Percentiles rank a stretch among this genome's conserved stretches.
Conservation (phyloP, 2,797 vertebrate species). For the Gastrophryne carolinensis region DNA sequence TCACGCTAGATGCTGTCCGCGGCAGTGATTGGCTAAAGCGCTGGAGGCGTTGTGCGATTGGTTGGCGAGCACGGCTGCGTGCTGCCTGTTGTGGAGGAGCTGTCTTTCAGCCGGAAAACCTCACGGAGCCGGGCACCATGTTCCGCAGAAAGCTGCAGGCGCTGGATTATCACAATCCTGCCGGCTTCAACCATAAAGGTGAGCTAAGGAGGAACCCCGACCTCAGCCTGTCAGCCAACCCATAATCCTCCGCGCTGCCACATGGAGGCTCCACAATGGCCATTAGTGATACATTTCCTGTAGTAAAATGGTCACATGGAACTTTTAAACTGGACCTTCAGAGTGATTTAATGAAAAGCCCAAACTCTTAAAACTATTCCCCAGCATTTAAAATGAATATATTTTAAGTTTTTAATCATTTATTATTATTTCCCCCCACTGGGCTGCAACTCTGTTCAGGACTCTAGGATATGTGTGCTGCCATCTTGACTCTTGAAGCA, state of each 20-base stretch:
- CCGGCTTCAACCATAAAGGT: slow-evolving; percentile 87
- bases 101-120: slow-evolving; percentile 29
- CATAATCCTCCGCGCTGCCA: slow-evolving; percentile 1
- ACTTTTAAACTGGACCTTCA: too few species aligned
- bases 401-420: too few species aligned
- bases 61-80: background rate
- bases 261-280: background rate
- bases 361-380: too few species aligned
- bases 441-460: too few species aligned
- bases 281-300: too few species aligned
- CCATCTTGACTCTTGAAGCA: too few species aligned
- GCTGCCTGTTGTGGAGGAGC: slow-evolving; percentile 1
- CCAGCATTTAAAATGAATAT: too few species aligned
- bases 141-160: slow-evolving; percentile 91
- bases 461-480: too few species aligned
- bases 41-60: background rate
- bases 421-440: too few species aligned
- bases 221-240: background rate
- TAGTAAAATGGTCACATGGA: too few species aligned
- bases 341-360: too few species aligned
- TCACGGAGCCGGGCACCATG: slow-evolving; percentile 66
- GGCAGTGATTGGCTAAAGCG: background rate
- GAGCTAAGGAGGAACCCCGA: slow-evolving; percentile 46
- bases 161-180: slow-evolving; percentile 90
- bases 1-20: too few species aligned